Evolutionary conservation across 2,113 vertebrate species (phyloP).

Genomic region (Gopherus flavomarginatus): DNA sequence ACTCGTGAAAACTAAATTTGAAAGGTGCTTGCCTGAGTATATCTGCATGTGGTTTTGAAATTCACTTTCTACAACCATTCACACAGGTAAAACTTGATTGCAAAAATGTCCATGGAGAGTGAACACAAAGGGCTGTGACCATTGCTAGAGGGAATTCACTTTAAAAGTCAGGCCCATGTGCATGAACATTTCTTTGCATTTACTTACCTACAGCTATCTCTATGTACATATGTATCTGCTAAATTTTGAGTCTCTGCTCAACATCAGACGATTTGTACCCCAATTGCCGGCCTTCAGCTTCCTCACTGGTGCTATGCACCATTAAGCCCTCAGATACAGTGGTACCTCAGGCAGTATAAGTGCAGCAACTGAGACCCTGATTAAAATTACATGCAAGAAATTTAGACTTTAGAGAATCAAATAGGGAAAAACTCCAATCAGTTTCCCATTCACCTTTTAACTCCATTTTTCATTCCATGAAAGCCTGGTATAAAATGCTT

Average conservation of each 20-base stretch:
- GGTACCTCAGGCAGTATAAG: background rate
- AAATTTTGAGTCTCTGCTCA: background rate
- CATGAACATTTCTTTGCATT: rapidly evolving
- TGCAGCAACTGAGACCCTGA: rapidly evolving
- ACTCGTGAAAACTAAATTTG: background rate
- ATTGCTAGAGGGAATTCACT: rapidly evolving
- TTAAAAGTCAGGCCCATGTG: background rate
- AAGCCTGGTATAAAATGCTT: background rate
- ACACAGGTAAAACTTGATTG: conserved; percentile 25
- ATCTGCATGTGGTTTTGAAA: conserved; percentile 36
- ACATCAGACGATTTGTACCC: background rate
- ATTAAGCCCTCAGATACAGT: background rate
- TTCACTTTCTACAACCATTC: background rate
- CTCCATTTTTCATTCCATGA: background rate
- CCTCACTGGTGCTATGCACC: rapidly evolving
- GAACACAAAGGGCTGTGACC: background rate
- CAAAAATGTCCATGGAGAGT: background rate
- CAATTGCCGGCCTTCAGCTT: background rate
- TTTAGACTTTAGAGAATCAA: background rate
- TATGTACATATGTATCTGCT: rapidly evolving
- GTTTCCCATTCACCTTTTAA: background rate
- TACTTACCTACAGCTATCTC: background rate
- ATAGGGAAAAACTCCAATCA: background rate
- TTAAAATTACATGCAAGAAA: rapidly evolving
- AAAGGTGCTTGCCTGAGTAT: background rate